phyloP scores from a whole-genome alignment of 2,888 invertebrate genomes.

The Erebia palarica region DNA sequence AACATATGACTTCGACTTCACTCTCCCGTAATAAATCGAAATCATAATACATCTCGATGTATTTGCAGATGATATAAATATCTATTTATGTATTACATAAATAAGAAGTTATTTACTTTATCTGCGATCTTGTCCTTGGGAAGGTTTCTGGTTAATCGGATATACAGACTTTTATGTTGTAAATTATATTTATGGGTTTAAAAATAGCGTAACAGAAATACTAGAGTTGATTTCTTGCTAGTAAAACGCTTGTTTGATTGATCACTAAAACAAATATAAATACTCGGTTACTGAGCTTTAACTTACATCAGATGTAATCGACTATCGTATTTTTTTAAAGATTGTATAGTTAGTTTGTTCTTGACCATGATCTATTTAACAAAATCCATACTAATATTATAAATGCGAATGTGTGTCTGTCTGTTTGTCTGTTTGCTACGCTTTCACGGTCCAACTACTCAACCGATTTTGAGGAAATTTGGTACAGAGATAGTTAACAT shows the following conservation, averaged over 20 bases:
- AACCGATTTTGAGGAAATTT: too few species aligned
- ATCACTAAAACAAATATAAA: constrained; percentile 12
- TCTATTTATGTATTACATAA: constrained; percentile 45
- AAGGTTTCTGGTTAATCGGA: constrained; percentile 52
- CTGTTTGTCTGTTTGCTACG: too few species aligned
- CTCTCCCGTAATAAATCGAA: constrained; percentile 42
- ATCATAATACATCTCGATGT: constrained; percentile 49
- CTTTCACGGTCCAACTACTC: too few species aligned
- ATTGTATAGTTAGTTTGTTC: neutral
- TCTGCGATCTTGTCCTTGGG: constrained; percentile 64
- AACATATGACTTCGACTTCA: constrained; percentile 42
- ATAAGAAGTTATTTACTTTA: constrained; percentile 54
- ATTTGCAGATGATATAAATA: constrained; percentile 66
- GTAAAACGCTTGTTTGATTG: constrained; percentile 47
- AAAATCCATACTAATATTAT: too few species aligned
- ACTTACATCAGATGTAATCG: neutral
- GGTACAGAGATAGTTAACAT: too few species aligned
- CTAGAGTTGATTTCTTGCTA: constrained; percentile 58
- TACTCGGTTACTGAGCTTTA: constrained; percentile 7
- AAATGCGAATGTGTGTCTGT: too few species aligned
- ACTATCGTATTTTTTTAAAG: neutral
- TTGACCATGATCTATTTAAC: neutral
- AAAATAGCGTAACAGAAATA: constrained; percentile 53
- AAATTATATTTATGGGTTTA: constrained; percentile 54
- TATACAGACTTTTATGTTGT: constrained; percentile 53